Evolutionary conservation across 2,888 invertebrate species (phyloP).

Genomic region (Drosophila subquinaria): DNA sequence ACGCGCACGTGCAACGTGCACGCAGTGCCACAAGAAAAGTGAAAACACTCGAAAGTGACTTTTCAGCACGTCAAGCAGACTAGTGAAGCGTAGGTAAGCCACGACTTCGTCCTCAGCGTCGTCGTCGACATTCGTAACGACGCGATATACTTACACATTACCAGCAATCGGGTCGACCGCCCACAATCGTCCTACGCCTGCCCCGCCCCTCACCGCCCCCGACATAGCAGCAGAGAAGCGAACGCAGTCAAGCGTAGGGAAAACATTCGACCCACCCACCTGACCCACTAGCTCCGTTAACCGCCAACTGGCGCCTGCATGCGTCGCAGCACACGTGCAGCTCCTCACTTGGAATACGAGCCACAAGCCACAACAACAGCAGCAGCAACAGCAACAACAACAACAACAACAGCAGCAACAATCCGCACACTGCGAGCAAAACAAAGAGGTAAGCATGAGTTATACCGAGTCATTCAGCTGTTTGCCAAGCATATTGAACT

Average conservation of each 20-base stretch:
- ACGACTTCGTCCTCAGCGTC: slow-evolving; percentile 22
- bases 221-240: not conserved
- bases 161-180: slow-evolving; percentile 42
- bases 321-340: slow-evolving; percentile 44
- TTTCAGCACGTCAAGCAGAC: slow-evolving; percentile 71
- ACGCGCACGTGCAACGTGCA: slow-evolving; percentile 72
- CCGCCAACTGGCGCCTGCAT: slow-evolving; percentile 57
- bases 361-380: slow-evolving; percentile 20
- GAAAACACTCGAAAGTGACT: slow-evolving; percentile 78
- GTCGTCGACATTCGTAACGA: slow-evolving; percentile 22
- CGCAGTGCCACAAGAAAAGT: slow-evolving; percentile 53
- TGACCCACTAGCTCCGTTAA: slow-evolving; percentile 51
- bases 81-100: slow-evolving; percentile 58
- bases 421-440: slow-evolving; percentile 61
- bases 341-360: slow-evolving; percentile 8
- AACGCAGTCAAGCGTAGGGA: slow-evolving; percentile 23
- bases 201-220: not conserved
- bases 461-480: slow-evolving; percentile 50
- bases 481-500: slow-evolving; percentile 59
- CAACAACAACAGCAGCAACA: slow-evolving; percentile 40
- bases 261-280: slow-evolving; percentile 50
- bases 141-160: slow-evolving; percentile 54
- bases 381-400: slow-evolving; percentile 35
- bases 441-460: slow-evolving; percentile 68
- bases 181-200: slow-evolving; percentile 3